Percentiles rank a stretch among this genome's conserved stretches.
phyloP scores from a whole-genome alignment of 2,888 invertebrate species.

The Himalopsyche anomala region DNA sequence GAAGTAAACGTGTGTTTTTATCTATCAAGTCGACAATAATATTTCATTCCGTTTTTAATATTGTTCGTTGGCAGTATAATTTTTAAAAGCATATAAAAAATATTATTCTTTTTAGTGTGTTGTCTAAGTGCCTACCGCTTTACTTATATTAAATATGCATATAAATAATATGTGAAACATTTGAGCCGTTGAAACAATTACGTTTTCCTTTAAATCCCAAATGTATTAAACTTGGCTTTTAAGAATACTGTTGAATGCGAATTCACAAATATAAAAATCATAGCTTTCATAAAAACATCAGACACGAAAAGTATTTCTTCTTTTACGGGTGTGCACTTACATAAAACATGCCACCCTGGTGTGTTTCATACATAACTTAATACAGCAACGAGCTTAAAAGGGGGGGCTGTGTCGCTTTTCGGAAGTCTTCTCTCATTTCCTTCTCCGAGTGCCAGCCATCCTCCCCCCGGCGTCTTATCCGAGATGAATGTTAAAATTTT shows the following conservation, averaged over 20 bases:
- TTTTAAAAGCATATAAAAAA: no score
- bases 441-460: slow-evolving; percentile 26
- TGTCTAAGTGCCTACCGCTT: no score
- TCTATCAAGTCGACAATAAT: no score
- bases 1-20: no score
- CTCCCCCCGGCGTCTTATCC: slow-evolving; percentile 49
- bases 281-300: slow-evolving; percentile 30
- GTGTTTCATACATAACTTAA: slow-evolving; percentile 44
- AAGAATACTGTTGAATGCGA: slow-evolving; percentile 27
- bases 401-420: slow-evolving; percentile 22
- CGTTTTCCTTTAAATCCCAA: background rate
- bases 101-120: no score
- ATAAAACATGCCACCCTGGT: slow-evolving; percentile 34
- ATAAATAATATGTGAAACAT: background rate
- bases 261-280: slow-evolving; percentile 24
- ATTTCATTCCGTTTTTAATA: no score
- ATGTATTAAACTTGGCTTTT: slow-evolving; percentile 2
- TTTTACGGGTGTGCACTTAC: slow-evolving; percentile 30
- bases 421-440: slow-evolving; percentile 44
- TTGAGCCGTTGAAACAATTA: slow-evolving; percentile 12
- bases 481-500: slow-evolving; percentile 66
- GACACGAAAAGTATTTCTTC: slow-evolving; percentile 34
- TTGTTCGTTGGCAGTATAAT: no score
- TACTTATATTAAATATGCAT: background rate
- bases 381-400: slow-evolving; percentile 27